These are phyloP conservation scores for Panagrolaimus sp. DNA, from an alignment of 1,140 invertebrate species.

Conservation along the genomic window DNA sequence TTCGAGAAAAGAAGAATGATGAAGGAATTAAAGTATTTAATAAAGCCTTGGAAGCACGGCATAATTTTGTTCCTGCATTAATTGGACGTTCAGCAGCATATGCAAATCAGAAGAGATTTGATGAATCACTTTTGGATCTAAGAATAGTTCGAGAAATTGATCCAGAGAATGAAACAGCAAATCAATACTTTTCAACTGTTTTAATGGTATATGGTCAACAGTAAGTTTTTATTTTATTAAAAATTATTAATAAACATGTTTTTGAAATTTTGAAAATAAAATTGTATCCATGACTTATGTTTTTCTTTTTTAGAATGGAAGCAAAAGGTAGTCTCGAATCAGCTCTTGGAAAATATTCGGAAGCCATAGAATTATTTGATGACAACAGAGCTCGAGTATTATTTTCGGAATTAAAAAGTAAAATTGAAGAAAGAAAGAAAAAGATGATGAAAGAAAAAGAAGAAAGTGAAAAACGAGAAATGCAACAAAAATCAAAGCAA, in stretches of 20 bases:
- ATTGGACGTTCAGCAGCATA: neutral
- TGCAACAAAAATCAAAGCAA: neutral
- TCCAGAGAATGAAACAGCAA: neutral
- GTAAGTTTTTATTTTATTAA: conserved; percentile 8
- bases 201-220: neutral
- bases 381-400: neutral
- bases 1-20: neutral
- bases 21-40: neutral
- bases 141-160: neutral
- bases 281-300: too few relatives aligned
- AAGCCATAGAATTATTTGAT: neutral
- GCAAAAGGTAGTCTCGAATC: neutral
- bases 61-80: neutral
- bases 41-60: neutral
- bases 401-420: too few relatives aligned
- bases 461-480: neutral
- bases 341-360: neutral
- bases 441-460: neutral
- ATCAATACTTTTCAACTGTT: neutral
- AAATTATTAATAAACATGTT: too few relatives aligned
- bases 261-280: too few relatives aligned
- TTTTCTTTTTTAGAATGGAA: neutral
- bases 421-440: neutral
- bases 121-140: neutral
- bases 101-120: neutral